These are phyloP conservation scores for Hirtodrosophila trivittata DNA, from an alignment of 2,888 invertebrate genomes.

Conservation along the genomic window DNA sequence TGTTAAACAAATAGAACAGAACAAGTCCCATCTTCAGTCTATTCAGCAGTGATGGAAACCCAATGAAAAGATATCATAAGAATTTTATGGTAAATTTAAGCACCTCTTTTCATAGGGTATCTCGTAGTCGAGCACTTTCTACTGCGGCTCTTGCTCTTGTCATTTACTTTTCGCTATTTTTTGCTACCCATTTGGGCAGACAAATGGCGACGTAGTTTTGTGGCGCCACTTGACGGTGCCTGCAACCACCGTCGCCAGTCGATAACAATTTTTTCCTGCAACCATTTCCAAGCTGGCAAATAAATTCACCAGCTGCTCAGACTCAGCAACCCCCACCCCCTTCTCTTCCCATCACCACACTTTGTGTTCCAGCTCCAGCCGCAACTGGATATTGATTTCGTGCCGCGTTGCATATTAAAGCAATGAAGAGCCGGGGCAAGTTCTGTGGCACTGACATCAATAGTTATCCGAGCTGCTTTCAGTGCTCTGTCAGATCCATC, in stretches of 20 bases:
- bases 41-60: no score
- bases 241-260: slow-evolving; percentile 54
- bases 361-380: neutral
- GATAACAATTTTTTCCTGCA: slow-evolving; percentile 67
- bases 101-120: slow-evolving; percentile 17
- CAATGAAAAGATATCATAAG: no score
- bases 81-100: no score
- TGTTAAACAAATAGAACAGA: no score
- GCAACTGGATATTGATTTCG: slow-evolving; percentile 46
- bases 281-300: slow-evolving; percentile 57
- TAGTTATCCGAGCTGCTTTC: slow-evolving; percentile 44
- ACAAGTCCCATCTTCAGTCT: no score
- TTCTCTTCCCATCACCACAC: neutral
- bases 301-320: slow-evolving; percentile 61
- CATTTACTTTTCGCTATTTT: slow-evolving; percentile 9
- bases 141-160: neutral
- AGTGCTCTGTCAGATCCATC: slow-evolving; percentile 56
- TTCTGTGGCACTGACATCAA: slow-evolving; percentile 37
- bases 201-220: slow-evolving; percentile 72
- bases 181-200: slow-evolving; percentile 60
- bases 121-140: neutral
- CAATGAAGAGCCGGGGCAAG: slow-evolving; percentile 34
- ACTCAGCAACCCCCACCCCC: neutral
- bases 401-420: slow-evolving; percentile 55
- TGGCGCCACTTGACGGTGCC: slow-evolving; percentile 61